Evolutionary conservation across 2,797 vertebrate species (phyloP), one percentile per base, ranked within the genome.

Genomic region (Spondyliosoma cantharus): DNA sequence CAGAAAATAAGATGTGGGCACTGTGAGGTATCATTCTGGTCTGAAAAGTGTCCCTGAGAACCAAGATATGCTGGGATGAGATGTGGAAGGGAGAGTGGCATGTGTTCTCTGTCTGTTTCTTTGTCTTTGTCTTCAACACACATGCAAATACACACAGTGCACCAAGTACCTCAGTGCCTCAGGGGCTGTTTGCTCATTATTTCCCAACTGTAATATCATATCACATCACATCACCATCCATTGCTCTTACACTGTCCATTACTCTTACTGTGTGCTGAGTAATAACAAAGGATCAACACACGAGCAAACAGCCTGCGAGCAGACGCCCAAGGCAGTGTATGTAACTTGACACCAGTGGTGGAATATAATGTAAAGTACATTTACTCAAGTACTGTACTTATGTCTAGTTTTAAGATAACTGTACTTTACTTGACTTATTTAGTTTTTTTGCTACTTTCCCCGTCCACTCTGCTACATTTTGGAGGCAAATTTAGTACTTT

Each of bases 271-370:
- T 54, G 49, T 73, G 53, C 65, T 48, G 19, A 52, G 19, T 70
- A 71, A 74, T 59, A 83, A 72, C 72, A 82, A 71, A 60, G 43
- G 65, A 58, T 74, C 22, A 57, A 49, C 60, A 37, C 45, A 14
- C 3, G 17, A 57, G 71, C 45, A 70, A 53, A 61, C 53, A 50
- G 24, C n/a, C 24, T 5, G 64, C 19, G 29, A 62, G 25, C 17
- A 78, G 42, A 45, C 16, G 5, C 29, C 58, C 42, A 24, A 49
- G 20, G 56, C 2, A 29, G 5, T 62, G 56, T n/a, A 25, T 61
- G 59, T 79, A 74, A 80, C 81, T 7, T 82, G 60, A 76, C 50
- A 76, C 68, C 37, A 11, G 37, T 37, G 37, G 37, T 37, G 37
- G 37, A 37, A 37, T 37, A 37, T 37, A 37, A 37, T 2, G 37